phyloP scores from a whole-genome alignment of 2,888 invertebrate species.

The Euclidia mi region DNA sequence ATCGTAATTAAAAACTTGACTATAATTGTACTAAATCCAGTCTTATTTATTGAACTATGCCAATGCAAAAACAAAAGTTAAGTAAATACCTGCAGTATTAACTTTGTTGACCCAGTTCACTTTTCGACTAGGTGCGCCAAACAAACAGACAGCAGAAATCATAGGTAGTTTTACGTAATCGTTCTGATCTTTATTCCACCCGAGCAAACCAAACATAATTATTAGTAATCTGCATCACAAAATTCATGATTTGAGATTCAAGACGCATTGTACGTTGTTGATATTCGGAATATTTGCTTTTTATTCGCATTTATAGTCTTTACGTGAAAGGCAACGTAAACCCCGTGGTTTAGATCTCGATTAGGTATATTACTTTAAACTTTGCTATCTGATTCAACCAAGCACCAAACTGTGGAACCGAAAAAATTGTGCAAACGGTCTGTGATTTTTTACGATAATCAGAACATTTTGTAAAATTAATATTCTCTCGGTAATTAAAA shows the following conservation, averaged over 20 bases:
- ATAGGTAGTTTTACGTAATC: too few species aligned
- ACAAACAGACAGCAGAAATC: too few species aligned
- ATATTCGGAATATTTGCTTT: slow-evolving; percentile 44
- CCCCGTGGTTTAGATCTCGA: slow-evolving; percentile 3
- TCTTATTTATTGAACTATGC: too few species aligned
- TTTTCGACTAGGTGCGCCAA: too few species aligned
- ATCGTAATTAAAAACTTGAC: too few species aligned
- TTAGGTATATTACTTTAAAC: slow-evolving; percentile 37
- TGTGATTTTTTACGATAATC: slow-evolving; percentile 19
- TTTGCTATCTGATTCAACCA: slow-evolving; percentile 19
- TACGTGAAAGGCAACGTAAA: slow-evolving; percentile 38
- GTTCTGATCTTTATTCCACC: slow-evolving; percentile 19
- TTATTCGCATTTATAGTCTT: slow-evolving; percentile 44
- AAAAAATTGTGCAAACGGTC: slow-evolving; percentile 17
- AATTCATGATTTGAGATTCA: slow-evolving; percentile 39
- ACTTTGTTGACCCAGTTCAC: too few species aligned
- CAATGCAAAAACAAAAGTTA: slow-evolving; percentile 39
- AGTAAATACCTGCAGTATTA: slow-evolving; percentile 54
- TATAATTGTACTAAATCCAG: too few species aligned
- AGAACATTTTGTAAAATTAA: slow-evolving; percentile 3
- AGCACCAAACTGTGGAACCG: slow-evolving; percentile 9
- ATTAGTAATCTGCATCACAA: slow-evolving; percentile 32
- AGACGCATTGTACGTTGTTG: slow-evolving; percentile 28
- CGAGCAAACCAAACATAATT: slow-evolving; percentile 19
- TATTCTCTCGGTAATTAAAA: neutral